Base-by-base conservation (phyloP, 2,888 invertebrate species). In the Branchellion lobata region DNA sequence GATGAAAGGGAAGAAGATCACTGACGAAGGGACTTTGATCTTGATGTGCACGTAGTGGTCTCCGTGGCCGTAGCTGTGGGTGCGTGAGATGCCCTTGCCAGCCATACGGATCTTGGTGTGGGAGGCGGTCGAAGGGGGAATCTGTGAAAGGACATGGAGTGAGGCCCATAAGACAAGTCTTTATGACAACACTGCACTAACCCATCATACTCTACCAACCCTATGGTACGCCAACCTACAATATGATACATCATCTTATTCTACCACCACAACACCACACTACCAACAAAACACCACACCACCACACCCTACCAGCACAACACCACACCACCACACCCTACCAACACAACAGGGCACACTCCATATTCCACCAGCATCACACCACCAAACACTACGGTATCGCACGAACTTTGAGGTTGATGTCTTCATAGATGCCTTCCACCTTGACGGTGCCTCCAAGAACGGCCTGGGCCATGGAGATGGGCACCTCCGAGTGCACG, bases 391-490 rank as follows among this genome's bases (percentile, higher is more conserved):
- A 40, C 40, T 14, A 40, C 40, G 14, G 14, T 14, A 40, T 8
- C 40, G 14, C 40, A 85, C 86, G 86, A 88, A 93, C 93, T 89
- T 94, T 94, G 81, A 99, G 88, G 77, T 93, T 92, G 82, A 96
- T 93, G 87, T 97, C 95, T 88, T 97, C 96, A 86, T 98, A 96
- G 82, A 99, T 90, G 2, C 99, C 98, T 86, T 95, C 94, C 84
- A 97, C 90, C 84, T 94, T 91, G 80, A 96, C 92, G 0, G 94
- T 92, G 24, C 99, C 99, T 3, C 99, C 99, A 33, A 99, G 89
- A 14, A 95, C 87, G 0, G 98, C 96, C 89, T 99, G 98, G 0
- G 95, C 90, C 11, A 99, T 86, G 0, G 94, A 95, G 82, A 98
- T 92, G 84, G 91, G 90, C 0, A 94, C 94, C 84, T 97, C 95